phyloP scores from a whole-genome alignment of 1,140 invertebrate species.

The Pogonus chalceus region DNA sequence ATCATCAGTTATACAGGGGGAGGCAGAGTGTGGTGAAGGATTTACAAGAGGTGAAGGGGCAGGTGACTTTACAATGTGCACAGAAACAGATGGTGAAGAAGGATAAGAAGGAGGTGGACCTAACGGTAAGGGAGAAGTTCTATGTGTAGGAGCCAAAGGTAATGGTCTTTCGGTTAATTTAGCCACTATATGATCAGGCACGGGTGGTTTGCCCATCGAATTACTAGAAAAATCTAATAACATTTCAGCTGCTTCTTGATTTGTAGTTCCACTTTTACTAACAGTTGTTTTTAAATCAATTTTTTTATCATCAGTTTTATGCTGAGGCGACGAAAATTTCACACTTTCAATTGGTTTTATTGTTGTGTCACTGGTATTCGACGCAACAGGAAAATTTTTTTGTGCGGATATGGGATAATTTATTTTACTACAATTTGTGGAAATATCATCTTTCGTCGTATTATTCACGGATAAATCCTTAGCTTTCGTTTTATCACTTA shows the following conservation, averaged over 20 bases:
- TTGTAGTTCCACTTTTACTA: not conserved
- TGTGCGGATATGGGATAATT: slow-evolving; percentile 5
- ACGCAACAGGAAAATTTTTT: slow-evolving; percentile 12
- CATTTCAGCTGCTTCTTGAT: slow-evolving; percentile 14
- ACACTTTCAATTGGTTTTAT: not conserved
- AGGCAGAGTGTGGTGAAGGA: slow-evolving; percentile 62
- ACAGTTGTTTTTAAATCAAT: not conserved
- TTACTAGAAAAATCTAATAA: slow-evolving; percentile 27
- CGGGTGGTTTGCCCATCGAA: slow-evolving; percentile 9
- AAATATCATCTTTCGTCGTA: not conserved
- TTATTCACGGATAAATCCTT: not conserved
- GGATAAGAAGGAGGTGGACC: slow-evolving; percentile 36
- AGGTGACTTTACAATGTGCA: slow-evolving; percentile 70
- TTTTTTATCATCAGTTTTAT: not conserved
- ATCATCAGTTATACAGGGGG: slow-evolving; percentile 76
- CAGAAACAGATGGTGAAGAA: slow-evolving; percentile 56
- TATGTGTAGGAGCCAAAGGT: not conserved
- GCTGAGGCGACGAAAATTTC: not conserved
- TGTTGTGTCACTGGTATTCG: not conserved
- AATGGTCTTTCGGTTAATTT: not conserved
- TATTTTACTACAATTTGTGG: not conserved
- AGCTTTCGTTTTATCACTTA: not conserved
- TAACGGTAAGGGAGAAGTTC: slow-evolving; percentile 3
- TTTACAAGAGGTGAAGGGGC: slow-evolving; percentile 57
- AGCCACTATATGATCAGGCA: not conserved